Conservation (phyloP, 2,888 invertebrate species). For the Mythimna pallens region DNA sequence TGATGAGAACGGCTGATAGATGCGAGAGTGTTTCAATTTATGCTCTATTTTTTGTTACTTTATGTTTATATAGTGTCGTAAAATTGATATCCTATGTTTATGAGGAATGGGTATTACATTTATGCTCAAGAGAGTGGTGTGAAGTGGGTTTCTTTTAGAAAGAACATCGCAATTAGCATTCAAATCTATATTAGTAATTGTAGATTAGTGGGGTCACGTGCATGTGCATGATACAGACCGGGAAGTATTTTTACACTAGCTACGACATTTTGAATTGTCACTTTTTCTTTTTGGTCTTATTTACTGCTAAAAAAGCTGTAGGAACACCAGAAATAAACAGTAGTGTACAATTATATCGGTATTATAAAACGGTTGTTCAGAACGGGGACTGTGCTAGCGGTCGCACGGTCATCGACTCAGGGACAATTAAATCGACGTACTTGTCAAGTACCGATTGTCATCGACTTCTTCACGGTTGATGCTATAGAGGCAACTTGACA, state of each 20-base stretch:
- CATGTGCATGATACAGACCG: neutral
- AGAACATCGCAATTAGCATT: neutral
- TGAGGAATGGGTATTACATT: neutral
- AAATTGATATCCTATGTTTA: constrained; percentile 16
- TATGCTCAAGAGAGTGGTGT: constrained; percentile 2
- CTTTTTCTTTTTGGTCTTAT: neutral
- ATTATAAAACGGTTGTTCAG: constrained; percentile 55
- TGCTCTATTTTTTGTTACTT: constrained; percentile 33
- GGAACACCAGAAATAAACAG: constrained; percentile 34
- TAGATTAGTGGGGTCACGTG: neutral
- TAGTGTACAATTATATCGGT: constrained; percentile 56
- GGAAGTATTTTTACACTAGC: neutral
- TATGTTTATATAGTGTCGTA: constrained; percentile 19
- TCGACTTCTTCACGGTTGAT: constrained; percentile 59
- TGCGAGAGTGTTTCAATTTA: constrained; percentile 47
- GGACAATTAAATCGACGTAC: constrained; percentile 83
- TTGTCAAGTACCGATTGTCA: constrained; percentile 70
- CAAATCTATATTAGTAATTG: too few species aligned
- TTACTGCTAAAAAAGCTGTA: constrained; percentile 2
- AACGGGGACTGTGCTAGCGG: constrained; percentile 74
- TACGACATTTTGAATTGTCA: neutral
- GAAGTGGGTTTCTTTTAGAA: neutral
- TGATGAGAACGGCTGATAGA: constrained; percentile 55
- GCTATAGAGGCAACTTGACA: constrained; percentile 25
- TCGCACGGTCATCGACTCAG: constrained; percentile 85